Conservation (phyloP, 1,140 invertebrate genomes). For the Oscheius sp. region DNA sequence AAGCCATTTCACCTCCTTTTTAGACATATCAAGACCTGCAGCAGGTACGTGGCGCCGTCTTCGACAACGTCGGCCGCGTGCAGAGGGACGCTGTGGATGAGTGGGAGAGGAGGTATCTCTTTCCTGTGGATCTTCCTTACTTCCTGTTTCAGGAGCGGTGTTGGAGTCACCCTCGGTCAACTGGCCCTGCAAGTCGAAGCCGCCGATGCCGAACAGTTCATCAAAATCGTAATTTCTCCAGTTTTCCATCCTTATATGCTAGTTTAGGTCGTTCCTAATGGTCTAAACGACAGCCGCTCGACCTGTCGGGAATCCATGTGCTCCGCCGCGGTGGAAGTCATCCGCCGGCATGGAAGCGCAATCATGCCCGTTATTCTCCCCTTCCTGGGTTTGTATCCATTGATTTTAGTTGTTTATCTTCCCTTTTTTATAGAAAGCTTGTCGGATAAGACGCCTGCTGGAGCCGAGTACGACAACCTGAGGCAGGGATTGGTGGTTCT, state of each 20-base stretch:
- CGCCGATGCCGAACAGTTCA: slow-evolving; percentile 16
- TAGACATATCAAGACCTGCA: slow-evolving; percentile 23
- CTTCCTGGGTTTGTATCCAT: slow-evolving; percentile 62
- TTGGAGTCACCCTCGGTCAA: neutral
- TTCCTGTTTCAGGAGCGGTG: too few relatives aligned
- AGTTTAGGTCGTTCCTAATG: slow-evolving; percentile 73
- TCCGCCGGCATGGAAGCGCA: slow-evolving; percentile 80
- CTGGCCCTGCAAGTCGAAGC: neutral
- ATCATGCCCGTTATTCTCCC: slow-evolving; percentile 73
- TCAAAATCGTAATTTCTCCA: slow-evolving; percentile 5
- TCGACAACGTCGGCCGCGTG: slow-evolving; percentile 35
- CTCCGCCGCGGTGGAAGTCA: slow-evolving; percentile 81
- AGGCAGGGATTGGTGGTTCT: slow-evolving; percentile 91
- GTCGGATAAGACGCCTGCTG: slow-evolving; percentile 20
- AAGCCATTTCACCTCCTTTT: too few relatives aligned
- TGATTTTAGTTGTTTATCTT: neutral
- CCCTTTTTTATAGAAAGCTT: neutral
- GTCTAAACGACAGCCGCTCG: slow-evolving; percentile 79
- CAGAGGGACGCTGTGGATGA: slow-evolving; percentile 29
- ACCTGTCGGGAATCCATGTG: slow-evolving; percentile 85
- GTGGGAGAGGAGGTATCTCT: slow-evolving; percentile 20
- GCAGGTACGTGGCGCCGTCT: slow-evolving; percentile 12
- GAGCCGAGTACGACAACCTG: slow-evolving; percentile 78
- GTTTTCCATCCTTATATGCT: neutral
- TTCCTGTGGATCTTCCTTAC: too few relatives aligned